Evolutionary conservation across 2,888 invertebrate species (phyloP), one percentile per base, ranked within the genome.

Genomic region (Agriopis aurantiaria): DNA sequence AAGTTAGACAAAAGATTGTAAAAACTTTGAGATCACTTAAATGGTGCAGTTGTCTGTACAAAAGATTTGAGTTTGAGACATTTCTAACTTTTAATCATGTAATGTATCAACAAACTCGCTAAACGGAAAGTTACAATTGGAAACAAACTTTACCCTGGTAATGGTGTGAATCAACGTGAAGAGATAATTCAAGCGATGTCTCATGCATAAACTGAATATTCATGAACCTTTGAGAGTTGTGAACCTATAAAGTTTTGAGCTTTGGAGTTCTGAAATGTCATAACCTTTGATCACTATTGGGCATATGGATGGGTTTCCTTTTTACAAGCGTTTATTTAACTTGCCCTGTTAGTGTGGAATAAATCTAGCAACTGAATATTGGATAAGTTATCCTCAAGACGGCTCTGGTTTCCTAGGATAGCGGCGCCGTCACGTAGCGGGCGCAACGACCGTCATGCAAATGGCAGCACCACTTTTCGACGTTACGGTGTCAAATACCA

Each of bases 131-230:
- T 52, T 62, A 52, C 9, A 14, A 56, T 60, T 52, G 23, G 46
- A 33, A 55, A 49, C 41, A 9, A 46, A 64, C 56, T 53, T 68
- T 43, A 10, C 43, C n/a, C 8, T 52, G 59, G 59, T 59, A 68
- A 68, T 64, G 68, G 64, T 64, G 68, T 59, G 64, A 53, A 68
- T 68, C 68, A 64, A 64, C 40, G 58, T 17, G 52, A 48, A 52
- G 23, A 63, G 68, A 68, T 63, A 57, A 66, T 45, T 61, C 23
- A 11, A 48, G 17, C 40, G 53, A 49, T 23, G 7, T 52, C 52
- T 43, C 17, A n/a, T 17, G 8, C 6, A 52, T 14, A 17, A 5
- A 49, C 14, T 10, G 10, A 40, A 14, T 60, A 41, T 59, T 43
- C 53, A 56, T 56, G 14, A 56, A 11, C 3, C 14, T 9, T 14